These are phyloP conservation scores for Pantherophis guttatus DNA, from an alignment of 2,113 vertebrate genomes.

Conservation along the genomic window DNA sequence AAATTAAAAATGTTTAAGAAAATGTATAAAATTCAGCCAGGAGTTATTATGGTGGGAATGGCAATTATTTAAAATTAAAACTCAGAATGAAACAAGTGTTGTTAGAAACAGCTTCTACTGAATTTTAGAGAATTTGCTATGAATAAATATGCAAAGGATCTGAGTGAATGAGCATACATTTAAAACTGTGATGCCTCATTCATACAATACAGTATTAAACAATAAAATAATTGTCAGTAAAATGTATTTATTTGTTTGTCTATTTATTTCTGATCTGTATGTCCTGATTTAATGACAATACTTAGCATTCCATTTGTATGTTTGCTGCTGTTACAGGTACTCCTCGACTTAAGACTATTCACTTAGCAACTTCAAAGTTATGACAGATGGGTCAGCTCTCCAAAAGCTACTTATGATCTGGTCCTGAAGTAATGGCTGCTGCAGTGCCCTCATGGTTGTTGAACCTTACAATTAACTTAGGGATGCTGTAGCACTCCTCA, in stretches of 20 bases:
- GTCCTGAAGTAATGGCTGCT: not conserved
- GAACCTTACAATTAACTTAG: not conserved
- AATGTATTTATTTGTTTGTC: not conserved
- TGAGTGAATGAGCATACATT: not conserved
- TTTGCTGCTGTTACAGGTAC: not conserved
- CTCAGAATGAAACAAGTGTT: not conserved
- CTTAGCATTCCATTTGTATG: not conserved
- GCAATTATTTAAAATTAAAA: not conserved
- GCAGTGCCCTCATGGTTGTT: not conserved
- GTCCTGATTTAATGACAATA: not conserved
- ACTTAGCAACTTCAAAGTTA: not conserved
- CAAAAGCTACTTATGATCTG: not conserved
- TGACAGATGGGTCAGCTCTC: not conserved
- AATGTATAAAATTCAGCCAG: not conserved
- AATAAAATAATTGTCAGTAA: not conserved
- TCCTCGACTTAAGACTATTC: not conserved
- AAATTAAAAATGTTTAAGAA: constrained; percentile 29
- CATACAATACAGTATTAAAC: not conserved
- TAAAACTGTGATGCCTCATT: not conserved
- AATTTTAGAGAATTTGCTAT: not conserved
- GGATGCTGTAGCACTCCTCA: not conserved
- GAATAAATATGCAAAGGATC: not conserved
- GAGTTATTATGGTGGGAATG: not conserved
- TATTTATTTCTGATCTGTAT: not conserved
- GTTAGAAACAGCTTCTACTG: not conserved